These are phyloP conservation scores for Phodopus roborovskii DNA, from an alignment of 2,113 vertebrate genomes.

Conservation along the genomic window DNA sequence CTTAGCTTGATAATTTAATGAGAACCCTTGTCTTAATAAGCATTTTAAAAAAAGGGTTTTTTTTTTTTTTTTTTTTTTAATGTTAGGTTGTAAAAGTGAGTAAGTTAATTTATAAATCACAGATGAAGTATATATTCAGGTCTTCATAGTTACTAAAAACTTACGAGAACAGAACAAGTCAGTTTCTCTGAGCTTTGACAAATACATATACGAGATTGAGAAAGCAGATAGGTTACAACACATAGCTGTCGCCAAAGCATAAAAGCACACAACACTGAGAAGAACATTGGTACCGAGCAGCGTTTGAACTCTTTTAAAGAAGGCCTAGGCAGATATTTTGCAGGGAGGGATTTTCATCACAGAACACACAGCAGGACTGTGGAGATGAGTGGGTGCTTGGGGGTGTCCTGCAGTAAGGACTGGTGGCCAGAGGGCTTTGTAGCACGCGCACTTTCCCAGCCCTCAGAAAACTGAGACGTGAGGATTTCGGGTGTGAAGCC, in stretches of 20 bases:
- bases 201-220: not conserved
- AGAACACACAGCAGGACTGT: not conserved
- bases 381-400: not conserved
- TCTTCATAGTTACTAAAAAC: constrained; percentile 23
- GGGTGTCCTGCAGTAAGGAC: constrained; percentile 9
- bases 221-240: not conserved
- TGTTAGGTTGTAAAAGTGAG: not conserved
- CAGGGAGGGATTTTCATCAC: not conserved
- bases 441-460: not conserved
- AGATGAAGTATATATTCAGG: not conserved
- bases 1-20: constrained; percentile 37
- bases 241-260: not conserved
- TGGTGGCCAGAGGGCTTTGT: not conserved
- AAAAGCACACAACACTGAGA: not conserved
- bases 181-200: not conserved
- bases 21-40: not conserved
- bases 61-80: too few species aligned
- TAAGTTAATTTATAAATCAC: not conserved
- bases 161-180: not conserved
- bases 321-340: not conserved
- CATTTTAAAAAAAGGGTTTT: not conserved
- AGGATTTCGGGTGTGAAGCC: not conserved
- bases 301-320: not conserved
- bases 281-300: not conserved
- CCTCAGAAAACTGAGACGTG: not conserved